Base-by-base conservation (phyloP, 2,797 vertebrate genomes). In the Loris lydekkerianus region DNA sequence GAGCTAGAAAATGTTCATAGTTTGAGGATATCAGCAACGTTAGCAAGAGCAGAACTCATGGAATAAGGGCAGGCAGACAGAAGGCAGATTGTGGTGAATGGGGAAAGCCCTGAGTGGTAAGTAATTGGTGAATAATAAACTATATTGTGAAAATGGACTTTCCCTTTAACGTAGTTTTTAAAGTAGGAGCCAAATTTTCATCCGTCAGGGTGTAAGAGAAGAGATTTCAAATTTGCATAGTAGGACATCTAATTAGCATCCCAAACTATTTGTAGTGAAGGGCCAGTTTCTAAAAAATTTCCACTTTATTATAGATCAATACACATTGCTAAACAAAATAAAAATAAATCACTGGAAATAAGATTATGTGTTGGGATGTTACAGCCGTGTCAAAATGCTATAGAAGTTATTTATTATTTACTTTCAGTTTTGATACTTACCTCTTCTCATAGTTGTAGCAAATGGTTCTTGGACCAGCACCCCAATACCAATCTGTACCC, bases 81-180 rank as follows among this genome's bases (percentile, higher is more conserved):
- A 87, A 67, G 27, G 14, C 15, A 43, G 17, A 34, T 25, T 85
- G 46, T 85, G 60, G 10, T 63, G 9, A 15, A 7, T 11, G 58
- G 29, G 72, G 60, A 34, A 65, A 94, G 89, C 63, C 58, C 2
- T 18, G 40, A 81, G 25, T 80, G 17, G 20, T 15, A 60, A 78
- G 15, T 29, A 56, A 63, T 70, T 15, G 31, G 49, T 49, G 27
- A 90, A 17, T 78, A 61, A 3, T 56, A 93, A 60, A 10, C 18
- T 46, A 4, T 58, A 15, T 7, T 75, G 14, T 78, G 29, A 86
- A 83, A 85, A 73, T 7, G 76, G 8, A 46, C 40, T 43, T 94
- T 89, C 23, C 23, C 43, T 88, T 93, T 58, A 65, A 56, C 40
- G 40, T 43, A 90, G 70, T 27, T 83, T 94, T 96, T 89, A 91